Base-by-base conservation (phyloP, 2,797 vertebrate species). In the Danionella dracula region DNA sequence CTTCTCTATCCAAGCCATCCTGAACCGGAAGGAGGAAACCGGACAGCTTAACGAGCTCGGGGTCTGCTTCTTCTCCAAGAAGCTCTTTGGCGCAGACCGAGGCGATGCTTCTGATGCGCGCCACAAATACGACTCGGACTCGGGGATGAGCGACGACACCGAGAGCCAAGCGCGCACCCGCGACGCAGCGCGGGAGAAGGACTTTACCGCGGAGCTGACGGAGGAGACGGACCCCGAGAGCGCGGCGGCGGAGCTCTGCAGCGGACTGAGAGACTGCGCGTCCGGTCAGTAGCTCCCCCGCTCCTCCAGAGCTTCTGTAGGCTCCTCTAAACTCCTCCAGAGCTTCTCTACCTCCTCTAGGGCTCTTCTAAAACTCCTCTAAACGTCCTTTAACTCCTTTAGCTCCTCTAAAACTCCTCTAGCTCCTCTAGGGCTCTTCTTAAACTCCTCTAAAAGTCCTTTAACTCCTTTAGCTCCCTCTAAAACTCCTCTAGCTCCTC, bases 1-100 rank as follows among this genome's bases (percentile, higher is more conserved):
- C 21, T 98, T 98, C 83, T 97, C 95, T 45, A 98, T 98, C 84
- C 95, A 98, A 83, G 94, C 95, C 69, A 97, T 98, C 81, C 88
- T 98, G 68, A 93, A 94, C 87, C 92, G 92, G 81, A 97, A 94
- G 80, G 93, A 95, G 76, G 90, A 92, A 56, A 83, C 77, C 37
- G 68, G 87, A 60, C 88, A 85, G 71, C 79, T 91, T 60, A 83
- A 85, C 54, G 86, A 87, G 50, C 70, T 92, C 84, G 90, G 90
- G 78, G 81, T 91, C 74, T 93, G 93, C 61, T 87, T 87, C 57
- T 93, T 87, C 57, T 93, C 94, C 78, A 96, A 94, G 94, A 89
- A 93, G 83, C 92, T 97, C 72, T 93, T 95, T 63, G 90, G 88
- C 54, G 81, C 87, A 45, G 23, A 82, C 91, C 78, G 85, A 88